A percentile compares a stretch with the other conserved stretches of the same genome.
phyloP scores from a whole-genome alignment of 2,888 invertebrate species.

The Agrochola lychnidis region DNA sequence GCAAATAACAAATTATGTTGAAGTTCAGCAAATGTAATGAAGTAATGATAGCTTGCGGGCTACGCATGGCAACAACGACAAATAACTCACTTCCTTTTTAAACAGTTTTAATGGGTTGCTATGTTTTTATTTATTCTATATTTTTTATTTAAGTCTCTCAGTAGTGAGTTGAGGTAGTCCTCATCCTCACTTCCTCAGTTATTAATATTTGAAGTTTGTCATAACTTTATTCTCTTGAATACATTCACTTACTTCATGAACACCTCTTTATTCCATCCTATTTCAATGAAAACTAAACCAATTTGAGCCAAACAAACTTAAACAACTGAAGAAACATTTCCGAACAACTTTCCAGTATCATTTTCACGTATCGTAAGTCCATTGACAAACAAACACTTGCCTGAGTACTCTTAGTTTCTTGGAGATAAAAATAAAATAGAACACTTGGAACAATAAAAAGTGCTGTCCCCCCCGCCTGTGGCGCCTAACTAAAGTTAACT shows the following conservation, averaged over 20 bases:
- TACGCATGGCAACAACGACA: slow-evolving; percentile 18
- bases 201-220: neutral
- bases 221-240: neutral
- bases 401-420: slow-evolving; percentile 55
- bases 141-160: neutral
- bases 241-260: neutral
- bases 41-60: slow-evolving; percentile 36
- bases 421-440: slow-evolving; percentile 70
- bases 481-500: slow-evolving; percentile 80
- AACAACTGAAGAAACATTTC: slow-evolving; percentile 25
- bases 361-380: slow-evolving; percentile 56
- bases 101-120: neutral
- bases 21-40: slow-evolving; percentile 14
- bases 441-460: slow-evolving; percentile 73
- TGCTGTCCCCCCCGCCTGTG: slow-evolving; percentile 64
- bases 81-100: slow-evolving; percentile 3
- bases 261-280: neutral
- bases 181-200: neutral
- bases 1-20: slow-evolving; percentile 30
- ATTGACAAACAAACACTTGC: slow-evolving; percentile 57
- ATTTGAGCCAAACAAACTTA: slow-evolving; percentile 8
- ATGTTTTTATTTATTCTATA: neutral
- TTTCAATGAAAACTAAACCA: slow-evolving; percentile 10
- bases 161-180: neutral
- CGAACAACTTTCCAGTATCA: slow-evolving; percentile 42